Evolutionary conservation across 1,140 invertebrate genomes (phyloP).

Genomic region (Solenopsis invicta): DNA sequence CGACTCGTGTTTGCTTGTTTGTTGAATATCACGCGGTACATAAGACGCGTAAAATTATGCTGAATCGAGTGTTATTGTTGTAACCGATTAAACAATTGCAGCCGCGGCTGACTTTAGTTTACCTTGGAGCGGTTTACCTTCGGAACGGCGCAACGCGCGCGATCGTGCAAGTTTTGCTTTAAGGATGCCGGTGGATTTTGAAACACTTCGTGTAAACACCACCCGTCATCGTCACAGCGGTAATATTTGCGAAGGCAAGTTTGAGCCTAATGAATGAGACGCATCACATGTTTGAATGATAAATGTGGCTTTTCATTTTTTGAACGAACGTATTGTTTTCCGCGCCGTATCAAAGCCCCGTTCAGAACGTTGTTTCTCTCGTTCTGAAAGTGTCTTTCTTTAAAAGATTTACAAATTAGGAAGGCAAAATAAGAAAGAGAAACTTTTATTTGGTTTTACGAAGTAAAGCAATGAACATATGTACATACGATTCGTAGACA

Average conservation of each 20-base stretch:
- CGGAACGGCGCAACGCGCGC: slow-evolving; percentile 49
- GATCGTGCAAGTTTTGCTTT: slow-evolving; percentile 9
- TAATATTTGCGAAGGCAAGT: slow-evolving; percentile 32
- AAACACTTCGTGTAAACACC: slow-evolving; percentile 6
- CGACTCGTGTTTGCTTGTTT: background rate
- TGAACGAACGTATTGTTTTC: slow-evolving; percentile 8
- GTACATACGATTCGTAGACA: background rate
- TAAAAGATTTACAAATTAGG: background rate
- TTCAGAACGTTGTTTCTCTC: background rate
- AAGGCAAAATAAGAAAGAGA: background rate
- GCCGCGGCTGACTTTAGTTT: slow-evolving; percentile 60
- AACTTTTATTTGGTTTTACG: background rate
- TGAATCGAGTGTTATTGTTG: slow-evolving; percentile 76
- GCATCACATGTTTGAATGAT: slow-evolving; percentile 19
- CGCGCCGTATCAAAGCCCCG: background rate
- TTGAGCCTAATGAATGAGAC: slow-evolving; percentile 40
- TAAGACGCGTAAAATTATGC: slow-evolving; percentile 66
- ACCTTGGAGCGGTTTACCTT: slow-evolving; percentile 75
- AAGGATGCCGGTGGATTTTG: slow-evolving; percentile 5
- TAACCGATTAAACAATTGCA: slow-evolving; percentile 75
- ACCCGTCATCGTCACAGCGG: background rate
- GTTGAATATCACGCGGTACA: background rate
- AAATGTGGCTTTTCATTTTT: slow-evolving; percentile 50
- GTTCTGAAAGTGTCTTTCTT: background rate
- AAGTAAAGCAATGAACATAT: background rate